A percentile compares a stretch with the other conserved stretches of the same genome.
Conservation (phyloP, 1,140 invertebrate genomes). For the Myzus persicae region DNA sequence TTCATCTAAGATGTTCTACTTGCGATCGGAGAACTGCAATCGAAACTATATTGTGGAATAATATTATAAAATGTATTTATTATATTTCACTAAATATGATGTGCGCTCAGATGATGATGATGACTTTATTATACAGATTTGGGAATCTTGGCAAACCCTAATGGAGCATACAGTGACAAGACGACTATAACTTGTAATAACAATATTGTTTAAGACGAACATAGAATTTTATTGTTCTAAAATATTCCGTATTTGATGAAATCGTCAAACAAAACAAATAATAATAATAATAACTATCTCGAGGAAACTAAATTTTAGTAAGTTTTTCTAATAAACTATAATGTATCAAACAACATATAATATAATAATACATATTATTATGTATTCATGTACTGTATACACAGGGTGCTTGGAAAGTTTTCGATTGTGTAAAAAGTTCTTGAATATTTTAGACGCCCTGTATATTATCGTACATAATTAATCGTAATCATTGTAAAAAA, state of each 20-base stretch:
- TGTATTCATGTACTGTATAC: neutral
- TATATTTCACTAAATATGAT: neutral
- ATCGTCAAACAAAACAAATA: constrained; percentile 16
- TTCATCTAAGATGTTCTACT: neutral
- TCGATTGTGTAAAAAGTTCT: neutral
- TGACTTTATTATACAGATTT: neutral
- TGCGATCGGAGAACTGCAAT: neutral
- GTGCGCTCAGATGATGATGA: neutral
- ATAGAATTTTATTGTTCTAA: constrained; percentile 28
- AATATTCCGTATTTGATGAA: neutral
- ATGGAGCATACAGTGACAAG: constrained; percentile 57
- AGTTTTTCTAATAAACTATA: neutral
- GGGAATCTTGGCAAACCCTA: constrained; percentile 6
- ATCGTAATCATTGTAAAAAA: neutral
- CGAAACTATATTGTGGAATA: constrained; percentile 4
- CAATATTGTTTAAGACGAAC: neutral
- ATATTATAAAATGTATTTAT: neutral
- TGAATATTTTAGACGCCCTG: neutral
- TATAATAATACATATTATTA: neutral
- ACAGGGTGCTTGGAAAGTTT: neutral
- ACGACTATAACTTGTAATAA: constrained; percentile 24
- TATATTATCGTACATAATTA: neutral
- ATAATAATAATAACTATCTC: neutral
- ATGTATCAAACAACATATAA: neutral
- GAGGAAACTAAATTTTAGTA: neutral